These are phyloP conservation scores for Aphaenogaster floridana DNA, from an alignment of 1,140 invertebrate species.

Conservation along the genomic window DNA sequence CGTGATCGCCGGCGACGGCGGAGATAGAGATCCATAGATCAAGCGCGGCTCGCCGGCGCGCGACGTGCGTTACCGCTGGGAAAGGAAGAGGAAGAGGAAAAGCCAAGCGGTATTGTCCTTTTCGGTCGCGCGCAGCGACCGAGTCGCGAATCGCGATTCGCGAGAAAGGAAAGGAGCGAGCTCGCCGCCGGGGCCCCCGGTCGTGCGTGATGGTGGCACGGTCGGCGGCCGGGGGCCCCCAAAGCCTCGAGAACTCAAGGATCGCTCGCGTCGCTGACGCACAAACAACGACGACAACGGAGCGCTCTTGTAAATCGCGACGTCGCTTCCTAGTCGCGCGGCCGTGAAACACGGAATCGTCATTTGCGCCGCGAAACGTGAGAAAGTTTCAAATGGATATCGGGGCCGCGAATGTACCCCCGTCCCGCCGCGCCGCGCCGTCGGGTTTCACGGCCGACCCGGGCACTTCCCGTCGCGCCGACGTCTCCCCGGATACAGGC, in stretches of 20 bases:
- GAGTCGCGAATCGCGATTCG: conserved; percentile 4
- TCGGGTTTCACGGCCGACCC: conserved; percentile 43
- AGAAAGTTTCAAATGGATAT: conserved; percentile 77
- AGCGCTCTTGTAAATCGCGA: conserved; percentile 58
- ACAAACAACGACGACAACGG: conserved; percentile 32
- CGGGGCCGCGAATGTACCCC: conserved; percentile 14
- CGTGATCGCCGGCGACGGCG: conserved; percentile 28
- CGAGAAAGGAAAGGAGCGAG: conserved; percentile 13
- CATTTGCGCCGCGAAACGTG: conserved; percentile 79
- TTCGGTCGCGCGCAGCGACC: conserved; percentile 24
- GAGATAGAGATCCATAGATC: conserved; percentile 42
- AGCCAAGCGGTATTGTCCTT: conserved; percentile 53
- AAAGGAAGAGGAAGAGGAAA: conserved; percentile 58
- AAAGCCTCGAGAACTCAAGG: conserved; percentile 26
- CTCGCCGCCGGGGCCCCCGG: neutral
- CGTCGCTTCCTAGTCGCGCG: conserved; percentile 62
- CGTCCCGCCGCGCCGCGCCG: neutral
- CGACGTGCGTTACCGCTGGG: conserved; percentile 52
- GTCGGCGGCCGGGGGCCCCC: no score
- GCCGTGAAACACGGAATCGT: conserved; percentile 79
- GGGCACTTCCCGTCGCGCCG: conserved; percentile 21
- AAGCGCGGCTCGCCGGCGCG: conserved; percentile 15
- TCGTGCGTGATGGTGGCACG: conserved; percentile 1
- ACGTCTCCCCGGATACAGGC: conserved; percentile 9
- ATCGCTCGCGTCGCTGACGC: conserved; percentile 48